Conservation (phyloP, 2,797 vertebrate species). For the Catharus ustulatus region DNA sequence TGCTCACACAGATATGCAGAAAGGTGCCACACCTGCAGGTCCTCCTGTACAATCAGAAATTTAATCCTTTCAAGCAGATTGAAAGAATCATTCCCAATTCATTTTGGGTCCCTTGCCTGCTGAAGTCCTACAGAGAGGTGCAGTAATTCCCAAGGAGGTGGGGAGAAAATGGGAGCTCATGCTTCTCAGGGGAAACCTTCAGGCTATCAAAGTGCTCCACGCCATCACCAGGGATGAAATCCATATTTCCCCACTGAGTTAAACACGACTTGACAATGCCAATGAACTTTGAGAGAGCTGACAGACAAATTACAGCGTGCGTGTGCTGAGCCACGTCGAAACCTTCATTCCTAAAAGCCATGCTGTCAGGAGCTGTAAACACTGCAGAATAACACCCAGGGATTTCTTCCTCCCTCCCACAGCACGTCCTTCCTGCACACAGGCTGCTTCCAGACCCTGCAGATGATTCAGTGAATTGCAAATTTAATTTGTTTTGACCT, state of each 20-base stretch:
- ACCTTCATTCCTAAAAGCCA: constrained; percentile 64
- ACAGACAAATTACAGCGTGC: constrained; percentile 69
- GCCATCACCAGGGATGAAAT: constrained; percentile 70
- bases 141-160: constrained; percentile 24
- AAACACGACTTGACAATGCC: constrained; percentile 78
- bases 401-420: background rate
- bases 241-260: constrained; percentile 69
- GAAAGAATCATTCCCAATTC: background rate
- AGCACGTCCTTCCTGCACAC: background rate
- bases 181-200: constrained; percentile 42
- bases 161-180: constrained; percentile 23
- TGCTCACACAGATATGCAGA: background rate
- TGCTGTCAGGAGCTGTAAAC: constrained; percentile 70
- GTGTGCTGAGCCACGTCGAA: constrained; percentile 36
- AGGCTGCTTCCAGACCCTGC: background rate
- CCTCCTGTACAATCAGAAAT: background rate
- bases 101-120: constrained; percentile 34
- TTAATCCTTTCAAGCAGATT: background rate
- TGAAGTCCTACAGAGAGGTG: background rate
- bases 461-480: background rate
- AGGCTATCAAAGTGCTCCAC: constrained; percentile 48
- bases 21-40: background rate
- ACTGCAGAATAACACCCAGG: background rate
- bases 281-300: constrained; percentile 75
- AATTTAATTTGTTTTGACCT: background rate